Evolutionary conservation across 2,888 invertebrate species (phyloP).

Genomic region (Mythimna impura): DNA sequence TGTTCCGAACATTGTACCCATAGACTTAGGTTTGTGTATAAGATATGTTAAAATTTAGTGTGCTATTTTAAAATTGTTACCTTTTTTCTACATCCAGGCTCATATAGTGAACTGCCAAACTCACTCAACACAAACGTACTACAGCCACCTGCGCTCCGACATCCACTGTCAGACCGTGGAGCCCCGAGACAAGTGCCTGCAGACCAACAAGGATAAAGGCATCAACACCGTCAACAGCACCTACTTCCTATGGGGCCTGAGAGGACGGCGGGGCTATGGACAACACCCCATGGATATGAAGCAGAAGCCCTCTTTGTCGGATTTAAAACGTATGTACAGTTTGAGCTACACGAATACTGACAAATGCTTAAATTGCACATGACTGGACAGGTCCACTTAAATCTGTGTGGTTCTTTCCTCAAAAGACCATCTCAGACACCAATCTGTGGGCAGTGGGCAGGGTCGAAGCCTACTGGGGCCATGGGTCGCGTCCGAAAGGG

Average conservation of each 20-base stretch:
- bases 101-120: conserved; percentile 91
- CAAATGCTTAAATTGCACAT: no score
- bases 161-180: conserved; percentile 91
- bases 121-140: conserved; percentile 92
- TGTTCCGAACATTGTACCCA: no score
- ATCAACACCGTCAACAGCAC: conserved; percentile 72
- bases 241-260: conserved; percentile 90
- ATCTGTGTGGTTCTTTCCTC: no score
- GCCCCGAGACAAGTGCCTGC: conserved; percentile 79
- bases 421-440: no score
- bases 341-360: no score
- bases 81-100: conserved; percentile 83
- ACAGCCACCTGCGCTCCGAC: conserved; percentile 91
- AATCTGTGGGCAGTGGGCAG: no score
- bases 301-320: conserved; percentile 57
- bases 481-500: no score
- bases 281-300: conserved; percentile 87
- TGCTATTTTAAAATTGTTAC: background rate
- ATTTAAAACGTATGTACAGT: conserved; percentile 54
- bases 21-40: no score
- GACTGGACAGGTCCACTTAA: no score
- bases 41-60: no score
- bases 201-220: conserved; percentile 79
- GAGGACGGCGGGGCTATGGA: conserved; percentile 88
- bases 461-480: no score